phyloP scores from a whole-genome alignment of 2,797 vertebrate species.

The Enteromius treurensis region DNA sequence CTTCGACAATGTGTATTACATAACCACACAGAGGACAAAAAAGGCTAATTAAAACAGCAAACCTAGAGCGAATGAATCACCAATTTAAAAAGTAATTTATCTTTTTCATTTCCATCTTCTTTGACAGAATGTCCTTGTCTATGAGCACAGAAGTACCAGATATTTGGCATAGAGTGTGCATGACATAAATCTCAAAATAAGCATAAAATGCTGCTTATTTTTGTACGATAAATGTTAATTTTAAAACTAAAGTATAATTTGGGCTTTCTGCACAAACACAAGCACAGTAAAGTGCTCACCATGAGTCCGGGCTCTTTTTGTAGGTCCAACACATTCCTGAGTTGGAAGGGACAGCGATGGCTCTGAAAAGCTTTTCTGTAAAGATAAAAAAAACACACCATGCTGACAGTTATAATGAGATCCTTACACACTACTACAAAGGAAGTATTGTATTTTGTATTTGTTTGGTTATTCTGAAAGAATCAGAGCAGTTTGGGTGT shows the following conservation, averaged over 20 bases:
- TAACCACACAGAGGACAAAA: neutral
- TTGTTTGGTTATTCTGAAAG: conserved; percentile 26
- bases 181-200: neutral
- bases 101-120: neutral
- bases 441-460: neutral
- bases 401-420: neutral
- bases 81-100: neutral
- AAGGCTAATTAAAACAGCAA: too few species aligned
- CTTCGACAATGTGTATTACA: neutral
- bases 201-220: neutral
- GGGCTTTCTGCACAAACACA: neutral
- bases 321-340: conserved; percentile 68
- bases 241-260: neutral
- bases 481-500: conserved; percentile 42
- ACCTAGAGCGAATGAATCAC: neutral
- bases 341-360: conserved; percentile 69
- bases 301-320: conserved; percentile 74
- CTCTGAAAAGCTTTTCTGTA: conserved; percentile 66
- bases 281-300: conserved; percentile 61
- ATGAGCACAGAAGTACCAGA: neutral
- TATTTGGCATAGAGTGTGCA: too few species aligned
- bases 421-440: neutral
- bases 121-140: neutral
- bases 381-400: conserved; percentile 16
- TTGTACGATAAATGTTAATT: too few species aligned